Evolutionary conservation across 2,113 vertebrate genomes (phyloP), one percentile per base, ranked within the genome.

Genomic region (Etia nguti): DNA sequence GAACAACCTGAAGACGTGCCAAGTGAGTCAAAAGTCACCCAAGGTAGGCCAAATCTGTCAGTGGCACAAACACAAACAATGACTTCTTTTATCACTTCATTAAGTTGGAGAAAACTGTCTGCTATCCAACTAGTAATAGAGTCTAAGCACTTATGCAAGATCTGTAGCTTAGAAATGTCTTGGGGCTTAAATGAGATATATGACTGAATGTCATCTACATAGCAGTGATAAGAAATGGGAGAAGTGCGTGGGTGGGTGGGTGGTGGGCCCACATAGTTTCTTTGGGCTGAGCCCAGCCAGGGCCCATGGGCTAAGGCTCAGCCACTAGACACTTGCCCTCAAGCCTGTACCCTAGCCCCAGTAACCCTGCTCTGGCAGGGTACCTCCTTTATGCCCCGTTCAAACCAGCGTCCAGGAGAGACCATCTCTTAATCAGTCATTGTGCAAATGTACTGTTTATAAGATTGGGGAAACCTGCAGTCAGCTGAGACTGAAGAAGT

Each of bases 371-470:
- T 31, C 31, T 31, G 31, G 31, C 31, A 31, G 31, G 31, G 31
- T 31, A 31, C 31, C 31, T 31, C 29, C 29, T 29, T 29, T 3
- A 29, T 4, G 29, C 29, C 29, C 31, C 31, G 5, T 4, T 31
- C 31, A 31, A 31, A 31, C 31, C 31, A 31, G 5, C 31, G 5
- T 31, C 31, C 31, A 31, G 31, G 29, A 29, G 31, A 34, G 31
- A 6, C 31, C 31, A 34, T 34, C 31, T 34, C 31, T 34, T 5
- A 34, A 34, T 34, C 52, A 55, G n/a, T 8, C 22, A 57, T 57
- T 57, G 2, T 26, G 55, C 22, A 26, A 57, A 57, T 56, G 12
- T 56, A 0, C 4, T 56, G 22, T 0, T 56, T 13, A 13, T 13
- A 56, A 56, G 55, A 6, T 15, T 56, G 52, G 36, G 36, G 43